Base-by-base conservation (phyloP, 2,888 invertebrate genomes). In the Caenorhabditis afra region DNA sequence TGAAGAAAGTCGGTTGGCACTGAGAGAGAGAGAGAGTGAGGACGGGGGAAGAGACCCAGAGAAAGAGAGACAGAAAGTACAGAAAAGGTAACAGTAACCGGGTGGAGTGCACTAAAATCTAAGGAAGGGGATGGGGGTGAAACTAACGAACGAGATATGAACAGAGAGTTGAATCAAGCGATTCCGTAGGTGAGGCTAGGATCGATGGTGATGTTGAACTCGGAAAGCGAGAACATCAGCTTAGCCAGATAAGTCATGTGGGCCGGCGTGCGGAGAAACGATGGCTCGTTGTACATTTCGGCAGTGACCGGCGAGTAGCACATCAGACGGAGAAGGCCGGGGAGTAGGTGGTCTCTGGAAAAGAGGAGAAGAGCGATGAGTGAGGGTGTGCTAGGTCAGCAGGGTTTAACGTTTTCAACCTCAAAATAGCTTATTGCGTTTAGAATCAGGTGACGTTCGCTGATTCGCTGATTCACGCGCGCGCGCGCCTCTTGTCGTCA, bases 261-360 rank as follows among this genome's bases (percentile, higher is more conserved):
- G 8, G 80, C 49, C 4, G 87, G 85, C 20, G 88, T 86, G 20
- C 97, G 93, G 78, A 99, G 92, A 91, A 99, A 98, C 65, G 97
- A 96, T 87, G 94, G 94, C 90, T 97, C 97, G 90, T 97, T 97
- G 90, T 96, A 99, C 95, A 98, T 95, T 90, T 96, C 96, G 11
- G 90, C 89, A 0, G 97, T 96, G 5, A 95, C 94, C 80, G 95
- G 94, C 18, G 95, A 95, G 88, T 94, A 92, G 1, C 96, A 94
- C 93, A 98, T 95, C 57, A 96, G 94, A n/a, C 94, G 94, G 67
- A 98, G 92, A 93, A 97, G 95, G 70, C 95, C 94, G 90, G 96
- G 95, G 64, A 99, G 93, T 37, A 90, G 87, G 77, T 91, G 92
- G 75, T 93, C 92, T 67, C 91, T 68, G 55, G 41, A 64, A 79